phyloP scores from a whole-genome alignment of 1,140 invertebrate species.

The Brachystomella parvula region DNA sequence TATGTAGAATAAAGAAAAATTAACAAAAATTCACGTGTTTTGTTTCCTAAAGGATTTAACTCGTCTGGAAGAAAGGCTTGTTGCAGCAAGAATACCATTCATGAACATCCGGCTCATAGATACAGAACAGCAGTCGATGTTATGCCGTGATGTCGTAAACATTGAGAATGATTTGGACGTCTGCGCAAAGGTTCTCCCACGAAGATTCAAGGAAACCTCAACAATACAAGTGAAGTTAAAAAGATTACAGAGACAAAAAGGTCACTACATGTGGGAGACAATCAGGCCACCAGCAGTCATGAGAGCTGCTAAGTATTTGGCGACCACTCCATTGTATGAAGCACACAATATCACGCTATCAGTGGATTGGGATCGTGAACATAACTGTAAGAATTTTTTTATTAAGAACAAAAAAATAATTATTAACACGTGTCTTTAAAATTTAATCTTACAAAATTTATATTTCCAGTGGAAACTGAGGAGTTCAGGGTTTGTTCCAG shows the following conservation, averaged over 20 bases:
- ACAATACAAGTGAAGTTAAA: conserved; percentile 4
- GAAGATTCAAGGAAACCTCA: conserved; percentile 3
- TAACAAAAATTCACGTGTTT: too few relatives aligned
- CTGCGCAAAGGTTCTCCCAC: neutral
- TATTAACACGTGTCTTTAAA: too few relatives aligned
- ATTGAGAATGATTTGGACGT: neutral
- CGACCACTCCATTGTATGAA: neutral
- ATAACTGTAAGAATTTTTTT: neutral
- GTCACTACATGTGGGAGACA: neutral
- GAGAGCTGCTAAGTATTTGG: neutral
- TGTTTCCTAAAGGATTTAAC: too few relatives aligned
- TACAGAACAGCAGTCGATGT: too few relatives aligned
- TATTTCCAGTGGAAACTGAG: too few relatives aligned
- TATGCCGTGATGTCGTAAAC: too few relatives aligned
- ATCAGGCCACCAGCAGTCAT: conserved; percentile 6
- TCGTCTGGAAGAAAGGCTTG: too few relatives aligned
- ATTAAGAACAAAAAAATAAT: neutral
- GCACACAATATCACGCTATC: conserved; percentile 1
- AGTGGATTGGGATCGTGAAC: neutral
- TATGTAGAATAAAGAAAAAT: too few relatives aligned
- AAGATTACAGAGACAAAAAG: neutral
- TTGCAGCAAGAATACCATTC: too few relatives aligned
- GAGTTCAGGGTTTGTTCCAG: neutral
- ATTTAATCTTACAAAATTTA: too few relatives aligned
- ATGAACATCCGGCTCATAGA: too few relatives aligned